Base-by-base conservation (phyloP, 1,140 invertebrate genomes). In the Euwallacea fornicatus region DNA sequence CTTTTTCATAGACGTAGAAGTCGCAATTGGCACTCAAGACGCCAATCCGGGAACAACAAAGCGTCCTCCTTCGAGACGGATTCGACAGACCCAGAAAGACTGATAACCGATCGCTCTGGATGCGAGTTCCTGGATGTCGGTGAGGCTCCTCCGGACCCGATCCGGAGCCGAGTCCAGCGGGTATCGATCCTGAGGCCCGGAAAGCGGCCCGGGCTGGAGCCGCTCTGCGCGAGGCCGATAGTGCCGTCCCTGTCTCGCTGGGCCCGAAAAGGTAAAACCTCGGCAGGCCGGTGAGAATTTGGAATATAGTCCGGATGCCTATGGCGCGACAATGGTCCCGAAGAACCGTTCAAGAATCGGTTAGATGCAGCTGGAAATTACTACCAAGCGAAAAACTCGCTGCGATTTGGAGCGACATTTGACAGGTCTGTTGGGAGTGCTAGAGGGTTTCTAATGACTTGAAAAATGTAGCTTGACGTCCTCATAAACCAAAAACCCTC, bases 211-310 rank as follows among this genome's bases (percentile, higher is more conserved):
- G 61, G 61, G 43, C 13, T 16, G 10, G 10, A 50, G 61, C 61
- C 10, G 61, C 44, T 63, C 61, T 63, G 61, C 61, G 61, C 61
- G 61, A 11, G 16, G 43, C 61, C 16, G 42, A 61, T 60, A 60
- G 58, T 16, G 10, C 41, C 13, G 41, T 60, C 58, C 16, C 13
- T 60, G 58, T 60, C 41, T 60, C 41, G 42, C 58, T 41, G 41
- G 58, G 58, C 58, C 58, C 16, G 54, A 21, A 16, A 43, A 42
- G 58, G 58, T 41, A 43, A 10, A 58, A n/a, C 10, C 21, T 60
- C 41, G 10, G 58, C 21, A 10, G 55, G 7, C 58, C 58, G 41
- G 58, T 60, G 58, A 42, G 58, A 50, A 11, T 50, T 50, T 50
- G 46, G 46, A 6, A 10, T 50, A 15, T 56, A 56, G 15, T 56